phyloP scores from a whole-genome alignment of 2,888 invertebrate species.

The Stictocephala bisonia region DNA sequence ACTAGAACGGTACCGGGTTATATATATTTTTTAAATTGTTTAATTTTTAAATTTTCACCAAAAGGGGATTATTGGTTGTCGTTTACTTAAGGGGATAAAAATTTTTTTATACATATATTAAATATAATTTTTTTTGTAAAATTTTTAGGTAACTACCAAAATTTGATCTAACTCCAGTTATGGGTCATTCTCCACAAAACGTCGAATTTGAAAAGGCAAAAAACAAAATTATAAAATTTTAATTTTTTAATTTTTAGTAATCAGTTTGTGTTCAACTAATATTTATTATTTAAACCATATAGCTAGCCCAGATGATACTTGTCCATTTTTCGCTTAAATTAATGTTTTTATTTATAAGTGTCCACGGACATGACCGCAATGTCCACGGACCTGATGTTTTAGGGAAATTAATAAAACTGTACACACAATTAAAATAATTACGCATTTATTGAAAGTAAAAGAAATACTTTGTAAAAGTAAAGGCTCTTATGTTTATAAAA shows the following conservation, averaged over 20 bases:
- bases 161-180: no score
- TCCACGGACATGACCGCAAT: slow-evolving; percentile 21
- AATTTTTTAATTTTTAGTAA: neutral
- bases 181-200: slow-evolving; percentile 15
- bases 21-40: no score
- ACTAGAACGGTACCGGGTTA: no score
- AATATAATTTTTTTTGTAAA: no score
- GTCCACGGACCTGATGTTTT: slow-evolving; percentile 10
- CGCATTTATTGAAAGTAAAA: neutral
- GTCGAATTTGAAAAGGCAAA: slow-evolving; percentile 6
- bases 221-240: slow-evolving; percentile 28
- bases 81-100: no score
- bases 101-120: no score
- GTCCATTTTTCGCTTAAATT: neutral
- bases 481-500: slow-evolving; percentile 4
- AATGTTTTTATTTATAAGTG: neutral
- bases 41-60: no score
- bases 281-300: slow-evolving; percentile 18
- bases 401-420: slow-evolving; percentile 28
- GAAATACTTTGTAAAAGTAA: no score
- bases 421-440: slow-evolving; percentile 23
- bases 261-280: slow-evolving; percentile 9
- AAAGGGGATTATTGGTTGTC: no score
- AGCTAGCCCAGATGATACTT: slow-evolving; percentile 18
- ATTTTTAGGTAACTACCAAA: no score